phyloP scores from a whole-genome alignment of 2,797 vertebrate species.

The Melanotaenia parkinsoni region DNA sequence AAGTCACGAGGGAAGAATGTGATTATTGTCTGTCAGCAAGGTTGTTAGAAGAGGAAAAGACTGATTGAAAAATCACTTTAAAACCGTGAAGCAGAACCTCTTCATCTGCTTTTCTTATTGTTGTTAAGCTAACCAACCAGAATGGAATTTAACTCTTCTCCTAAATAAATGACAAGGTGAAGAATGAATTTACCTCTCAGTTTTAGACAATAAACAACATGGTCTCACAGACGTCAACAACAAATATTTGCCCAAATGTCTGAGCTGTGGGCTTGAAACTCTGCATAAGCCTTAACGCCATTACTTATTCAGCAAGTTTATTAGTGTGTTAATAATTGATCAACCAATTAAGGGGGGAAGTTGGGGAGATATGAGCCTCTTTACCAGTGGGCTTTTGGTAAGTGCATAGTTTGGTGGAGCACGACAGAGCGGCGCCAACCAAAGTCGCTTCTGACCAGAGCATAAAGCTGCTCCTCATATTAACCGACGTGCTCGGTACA shows the following conservation, averaged over 20 bases:
- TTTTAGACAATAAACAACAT: slow-evolving; percentile 61
- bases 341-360: slow-evolving; percentile 84
- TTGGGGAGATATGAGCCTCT: slow-evolving; percentile 79
- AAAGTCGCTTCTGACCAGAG: slow-evolving; percentile 71
- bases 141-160: neutral
- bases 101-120: neutral
- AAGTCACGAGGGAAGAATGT: too few species aligned
- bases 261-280: slow-evolving; percentile 70
- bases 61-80: too few species aligned
- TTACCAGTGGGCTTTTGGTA: slow-evolving; percentile 83
- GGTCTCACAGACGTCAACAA: slow-evolving; percentile 66
- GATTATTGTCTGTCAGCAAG: too few species aligned
- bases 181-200: slow-evolving; percentile 52
- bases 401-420: slow-evolving; percentile 80
- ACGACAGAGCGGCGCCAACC: slow-evolving; percentile 76
- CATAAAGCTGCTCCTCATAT: slow-evolving; percentile 56
- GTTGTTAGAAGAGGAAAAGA: too few species aligned
- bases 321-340: slow-evolving; percentile 88
- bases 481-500: slow-evolving; percentile 34
- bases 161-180: slow-evolving; percentile 48
- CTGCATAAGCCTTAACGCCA: slow-evolving; percentile 74
- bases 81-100: too few species aligned
- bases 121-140: neutral
- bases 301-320: slow-evolving; percentile 86
- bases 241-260: slow-evolving; percentile 80